Evolutionary conservation across 2,888 invertebrate species (phyloP).

Genomic region (Coronaproctus castanopsis): DNA sequence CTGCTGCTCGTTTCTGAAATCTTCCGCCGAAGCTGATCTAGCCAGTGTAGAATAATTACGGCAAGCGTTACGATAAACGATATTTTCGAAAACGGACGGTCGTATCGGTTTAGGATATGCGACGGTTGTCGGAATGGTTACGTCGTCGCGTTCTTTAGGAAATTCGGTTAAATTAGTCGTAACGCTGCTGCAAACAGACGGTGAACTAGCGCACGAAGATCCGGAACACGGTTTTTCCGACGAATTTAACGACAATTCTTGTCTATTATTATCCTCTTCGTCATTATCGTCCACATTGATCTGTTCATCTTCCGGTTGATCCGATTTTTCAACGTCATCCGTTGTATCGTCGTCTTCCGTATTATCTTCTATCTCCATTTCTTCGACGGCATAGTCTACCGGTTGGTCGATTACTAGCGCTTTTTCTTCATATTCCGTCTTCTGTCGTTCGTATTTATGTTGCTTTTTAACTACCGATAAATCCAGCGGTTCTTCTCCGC

Average conservation of each 20-base stretch:
- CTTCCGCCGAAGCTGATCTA: conserved; percentile 1
- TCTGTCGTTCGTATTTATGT: conserved; percentile 11
- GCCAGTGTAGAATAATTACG: conserved; percentile 24
- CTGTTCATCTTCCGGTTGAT: not conserved
- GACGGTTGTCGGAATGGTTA: conserved; percentile 27
- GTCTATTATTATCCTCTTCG: not conserved
- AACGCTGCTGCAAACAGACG: not conserved
- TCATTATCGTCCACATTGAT: conserved; percentile 6
- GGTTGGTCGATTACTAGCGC: conserved; percentile 7
- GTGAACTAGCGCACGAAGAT: no score
- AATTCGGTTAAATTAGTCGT: no score
- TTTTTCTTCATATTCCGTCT: conserved; percentile 21
- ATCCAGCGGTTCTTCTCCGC: conserved; percentile 8
- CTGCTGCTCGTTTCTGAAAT: conserved; percentile 27
- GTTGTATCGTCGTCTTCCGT: not conserved
- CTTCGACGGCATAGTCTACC: conserved; percentile 11
- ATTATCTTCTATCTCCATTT: not conserved
- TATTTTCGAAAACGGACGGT: conserved; percentile 52
- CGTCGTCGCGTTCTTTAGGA: not conserved
- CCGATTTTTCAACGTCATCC: not conserved
- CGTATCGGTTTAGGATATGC: conserved; percentile 68
- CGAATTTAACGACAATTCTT: not conserved
- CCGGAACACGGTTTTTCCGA: not conserved
- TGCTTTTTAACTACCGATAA: conserved; percentile 8
- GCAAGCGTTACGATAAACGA: conserved; percentile 40